Percentiles rank a stretch among this genome's conserved stretches.
These are phyloP conservation scores for Myotis pilosus DNA, from an alignment of 2,797 vertebrate genomes.

Conservation along the genomic window DNA sequence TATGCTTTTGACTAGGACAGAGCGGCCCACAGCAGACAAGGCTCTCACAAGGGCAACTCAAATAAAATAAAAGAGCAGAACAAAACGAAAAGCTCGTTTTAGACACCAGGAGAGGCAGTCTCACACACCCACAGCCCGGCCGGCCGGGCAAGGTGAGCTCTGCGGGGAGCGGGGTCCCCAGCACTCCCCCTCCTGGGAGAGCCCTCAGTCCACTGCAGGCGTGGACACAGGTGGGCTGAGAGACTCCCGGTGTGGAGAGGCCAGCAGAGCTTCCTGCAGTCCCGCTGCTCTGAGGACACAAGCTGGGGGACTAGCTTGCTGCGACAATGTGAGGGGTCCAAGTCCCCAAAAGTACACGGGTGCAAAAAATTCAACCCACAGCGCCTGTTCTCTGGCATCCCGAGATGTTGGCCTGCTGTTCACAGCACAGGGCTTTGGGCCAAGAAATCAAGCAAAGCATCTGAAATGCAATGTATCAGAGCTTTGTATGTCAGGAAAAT, in stretches of 20 bases:
- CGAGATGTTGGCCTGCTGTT: not conserved
- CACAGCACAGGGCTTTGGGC: not conserved
- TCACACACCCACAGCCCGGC: rapidly evolving
- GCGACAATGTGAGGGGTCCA: not conserved
- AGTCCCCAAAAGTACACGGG: not conserved
- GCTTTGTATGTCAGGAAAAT: not conserved
- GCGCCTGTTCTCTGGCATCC: not conserved
- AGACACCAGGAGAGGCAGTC: not conserved
- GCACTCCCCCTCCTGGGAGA: too few species aligned
- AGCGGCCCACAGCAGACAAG: not conserved
- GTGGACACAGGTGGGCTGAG: too few species aligned
- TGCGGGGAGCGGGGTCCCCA: not conserved
- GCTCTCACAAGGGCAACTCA: not conserved
- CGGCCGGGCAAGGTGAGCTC: not conserved
- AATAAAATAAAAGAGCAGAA: not conserved
- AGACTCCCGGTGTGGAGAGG: not conserved
- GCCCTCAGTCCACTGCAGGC: too few species aligned
- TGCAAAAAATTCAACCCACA: not conserved
- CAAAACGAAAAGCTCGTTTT: not conserved
- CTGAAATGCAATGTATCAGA: not conserved
- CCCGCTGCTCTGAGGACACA: not conserved
- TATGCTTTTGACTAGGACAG: not conserved
- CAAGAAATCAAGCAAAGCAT: not conserved
- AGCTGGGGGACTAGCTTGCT: not conserved
- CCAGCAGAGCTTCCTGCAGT: not conserved